These are phyloP conservation scores for Taurulus bubalis DNA, from an alignment of 2,113 vertebrate genomes.

Conservation along the genomic window DNA sequence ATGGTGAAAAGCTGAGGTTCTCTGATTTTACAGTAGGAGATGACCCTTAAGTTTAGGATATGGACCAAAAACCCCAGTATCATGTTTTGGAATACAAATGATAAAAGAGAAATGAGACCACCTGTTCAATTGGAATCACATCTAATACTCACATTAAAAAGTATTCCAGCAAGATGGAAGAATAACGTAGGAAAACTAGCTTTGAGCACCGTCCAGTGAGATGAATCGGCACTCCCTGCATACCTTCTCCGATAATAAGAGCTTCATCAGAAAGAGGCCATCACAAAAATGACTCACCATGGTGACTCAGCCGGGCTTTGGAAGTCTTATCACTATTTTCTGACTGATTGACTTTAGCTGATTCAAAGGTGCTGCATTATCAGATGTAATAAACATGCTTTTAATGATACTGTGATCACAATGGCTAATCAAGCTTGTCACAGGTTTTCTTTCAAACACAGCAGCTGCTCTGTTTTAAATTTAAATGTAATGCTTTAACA, in stretches of 20 bases:
- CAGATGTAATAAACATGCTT: neutral
- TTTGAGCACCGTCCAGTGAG: neutral
- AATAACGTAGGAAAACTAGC: too few species aligned
- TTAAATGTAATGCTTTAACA: neutral
- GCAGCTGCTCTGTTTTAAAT: neutral
- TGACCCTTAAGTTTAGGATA: neutral
- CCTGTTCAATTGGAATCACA: neutral
- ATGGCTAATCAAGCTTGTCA: neutral
- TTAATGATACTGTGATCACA: neutral
- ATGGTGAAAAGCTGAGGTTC: too few species aligned
- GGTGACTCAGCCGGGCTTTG: neutral
- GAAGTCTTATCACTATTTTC: neutral
- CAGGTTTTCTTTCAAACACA: neutral
- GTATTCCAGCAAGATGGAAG: neutral
- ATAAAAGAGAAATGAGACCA: too few species aligned
- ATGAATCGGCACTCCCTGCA: neutral
- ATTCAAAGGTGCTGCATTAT: neutral
- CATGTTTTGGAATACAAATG: too few species aligned
- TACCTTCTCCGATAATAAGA: neutral
- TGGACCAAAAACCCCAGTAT: neutral
- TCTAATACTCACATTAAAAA: neutral
- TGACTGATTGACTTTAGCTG: neutral
- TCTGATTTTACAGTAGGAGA: neutral
- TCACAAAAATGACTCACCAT: conserved; percentile 19
- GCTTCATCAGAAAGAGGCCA: neutral